Evolutionary conservation across 2,113 vertebrate genomes (phyloP).

Genomic region (Spermophilus dauricus): DNA sequence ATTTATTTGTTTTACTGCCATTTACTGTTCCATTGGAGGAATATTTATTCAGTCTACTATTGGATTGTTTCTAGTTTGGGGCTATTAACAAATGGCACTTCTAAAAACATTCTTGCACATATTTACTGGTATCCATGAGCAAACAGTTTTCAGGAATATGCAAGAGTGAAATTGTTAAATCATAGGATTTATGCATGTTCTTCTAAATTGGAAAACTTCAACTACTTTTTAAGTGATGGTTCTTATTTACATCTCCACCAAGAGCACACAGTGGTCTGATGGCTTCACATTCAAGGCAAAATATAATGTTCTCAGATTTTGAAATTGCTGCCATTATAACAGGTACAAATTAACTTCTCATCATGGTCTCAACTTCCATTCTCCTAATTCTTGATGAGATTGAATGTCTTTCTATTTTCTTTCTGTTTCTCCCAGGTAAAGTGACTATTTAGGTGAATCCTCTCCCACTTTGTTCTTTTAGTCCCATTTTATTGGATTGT

Average conservation of each 20-base stretch:
- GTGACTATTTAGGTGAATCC: not conserved
- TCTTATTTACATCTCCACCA: not conserved
- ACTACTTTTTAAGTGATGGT: not conserved
- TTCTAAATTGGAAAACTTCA: not conserved
- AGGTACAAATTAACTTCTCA: not conserved
- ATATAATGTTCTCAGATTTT: not conserved
- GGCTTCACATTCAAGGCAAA: not conserved
- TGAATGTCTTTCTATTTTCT: constrained; percentile 1
- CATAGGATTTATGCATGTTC: not conserved
- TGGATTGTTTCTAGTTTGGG: not conserved
- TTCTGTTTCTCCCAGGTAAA: constrained; percentile 38
- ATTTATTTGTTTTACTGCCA: constrained; percentile 23
- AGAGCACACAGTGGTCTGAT: not conserved
- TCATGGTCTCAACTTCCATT: not conserved
- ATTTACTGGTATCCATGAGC: constrained; percentile 13
- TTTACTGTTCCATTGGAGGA: not conserved
- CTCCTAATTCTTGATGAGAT: not conserved
- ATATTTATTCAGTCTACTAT: not conserved
- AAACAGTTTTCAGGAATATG: not conserved
- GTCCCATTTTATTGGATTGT: not conserved
- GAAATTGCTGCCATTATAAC: not conserved
- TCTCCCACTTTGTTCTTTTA: not conserved
- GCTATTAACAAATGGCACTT: not conserved
- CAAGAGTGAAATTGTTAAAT: not conserved
- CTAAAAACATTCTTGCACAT: not conserved